A percentile compares a stretch with the other conserved stretches of the same genome.
Evolutionary conservation across 2,113 vertebrate genomes (phyloP).

Genomic region (Sphaerodactylus townsendi): DNA sequence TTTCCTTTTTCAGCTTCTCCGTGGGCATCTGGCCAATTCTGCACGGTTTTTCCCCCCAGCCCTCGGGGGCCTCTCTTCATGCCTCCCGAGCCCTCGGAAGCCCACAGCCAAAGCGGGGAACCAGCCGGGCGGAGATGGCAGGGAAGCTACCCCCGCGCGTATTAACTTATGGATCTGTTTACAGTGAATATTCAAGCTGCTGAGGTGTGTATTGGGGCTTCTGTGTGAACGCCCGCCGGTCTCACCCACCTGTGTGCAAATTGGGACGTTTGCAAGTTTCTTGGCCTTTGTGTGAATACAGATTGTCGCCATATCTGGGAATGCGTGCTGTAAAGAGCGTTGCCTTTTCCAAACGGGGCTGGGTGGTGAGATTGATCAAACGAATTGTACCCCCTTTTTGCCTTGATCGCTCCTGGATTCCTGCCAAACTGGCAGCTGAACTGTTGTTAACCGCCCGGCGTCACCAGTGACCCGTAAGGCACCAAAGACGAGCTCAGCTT

Average conservation of each 20-base stretch:
- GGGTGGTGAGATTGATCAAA: neutral
- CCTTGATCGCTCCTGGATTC: conserved; percentile 28
- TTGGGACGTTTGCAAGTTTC: neutral
- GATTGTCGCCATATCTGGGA: neutral
- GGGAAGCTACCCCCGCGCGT: neutral
- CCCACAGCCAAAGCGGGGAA: too few relatives aligned
- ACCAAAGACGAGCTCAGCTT: conserved; percentile 70
- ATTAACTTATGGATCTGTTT: too few relatives aligned
- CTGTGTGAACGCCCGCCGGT: neutral
- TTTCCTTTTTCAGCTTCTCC: neutral
- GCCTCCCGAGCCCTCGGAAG: neutral
- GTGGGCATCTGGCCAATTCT: neutral
- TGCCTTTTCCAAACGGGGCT: rapidly evolving
- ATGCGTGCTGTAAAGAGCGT: neutral
- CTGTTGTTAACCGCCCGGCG: too few relatives aligned
- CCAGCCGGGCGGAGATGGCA: too few relatives aligned
- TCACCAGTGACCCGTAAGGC: conserved; percentile 51
- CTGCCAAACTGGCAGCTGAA: neutral
- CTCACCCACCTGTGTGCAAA: neutral
- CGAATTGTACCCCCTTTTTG: neutral
- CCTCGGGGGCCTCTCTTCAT: neutral
- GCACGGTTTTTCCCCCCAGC: neutral
- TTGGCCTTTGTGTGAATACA: neutral
- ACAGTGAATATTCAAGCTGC: too few relatives aligned
- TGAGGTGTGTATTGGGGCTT: too few relatives aligned